phyloP scores from a whole-genome alignment of 2,113 vertebrate species.

The Muntiacus muntjak region DNA sequence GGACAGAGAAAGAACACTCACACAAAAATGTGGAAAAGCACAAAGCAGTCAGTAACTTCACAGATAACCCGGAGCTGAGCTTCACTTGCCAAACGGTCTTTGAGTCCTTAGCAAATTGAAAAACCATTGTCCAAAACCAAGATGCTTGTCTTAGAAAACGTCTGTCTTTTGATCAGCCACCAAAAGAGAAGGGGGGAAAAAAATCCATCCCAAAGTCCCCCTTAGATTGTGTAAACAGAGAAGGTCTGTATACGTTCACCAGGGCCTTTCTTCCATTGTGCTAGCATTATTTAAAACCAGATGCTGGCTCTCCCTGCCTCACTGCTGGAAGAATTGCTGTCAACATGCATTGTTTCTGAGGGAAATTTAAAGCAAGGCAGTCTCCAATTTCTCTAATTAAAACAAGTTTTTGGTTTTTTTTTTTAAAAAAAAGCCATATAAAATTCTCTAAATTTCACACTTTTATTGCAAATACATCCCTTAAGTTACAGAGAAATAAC shows the following conservation, averaged over 20 bases:
- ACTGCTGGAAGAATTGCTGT: slow-evolving; percentile 40
- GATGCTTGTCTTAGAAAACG: background rate
- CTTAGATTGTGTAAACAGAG: background rate
- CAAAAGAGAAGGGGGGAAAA: background rate
- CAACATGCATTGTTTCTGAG: slow-evolving; percentile 41
- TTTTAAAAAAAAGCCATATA: background rate
- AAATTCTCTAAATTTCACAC: background rate
- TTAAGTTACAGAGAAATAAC: background rate
- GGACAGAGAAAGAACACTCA: background rate
- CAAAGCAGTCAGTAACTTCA: background rate
- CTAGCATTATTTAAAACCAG: slow-evolving; percentile 25
- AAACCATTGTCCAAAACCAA: background rate
- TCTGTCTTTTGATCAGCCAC: background rate
- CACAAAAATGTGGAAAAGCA: background rate
- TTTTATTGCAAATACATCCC: background rate
- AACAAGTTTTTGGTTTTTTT: background rate
- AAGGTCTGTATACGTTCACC: background rate
- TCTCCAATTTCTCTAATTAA: slow-evolving; percentile 55
- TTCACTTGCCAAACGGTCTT: background rate
- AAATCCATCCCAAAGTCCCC: background rate
- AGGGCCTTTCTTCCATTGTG: slow-evolving; percentile 22
- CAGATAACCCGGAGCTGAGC: background rate
- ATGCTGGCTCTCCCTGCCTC: background rate
- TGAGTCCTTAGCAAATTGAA: background rate
- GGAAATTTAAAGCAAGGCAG: slow-evolving; percentile 3